Conservation (phyloP, 53 echinoderm and acorn worm genomes). For the Antedon mediterranea region DNA sequence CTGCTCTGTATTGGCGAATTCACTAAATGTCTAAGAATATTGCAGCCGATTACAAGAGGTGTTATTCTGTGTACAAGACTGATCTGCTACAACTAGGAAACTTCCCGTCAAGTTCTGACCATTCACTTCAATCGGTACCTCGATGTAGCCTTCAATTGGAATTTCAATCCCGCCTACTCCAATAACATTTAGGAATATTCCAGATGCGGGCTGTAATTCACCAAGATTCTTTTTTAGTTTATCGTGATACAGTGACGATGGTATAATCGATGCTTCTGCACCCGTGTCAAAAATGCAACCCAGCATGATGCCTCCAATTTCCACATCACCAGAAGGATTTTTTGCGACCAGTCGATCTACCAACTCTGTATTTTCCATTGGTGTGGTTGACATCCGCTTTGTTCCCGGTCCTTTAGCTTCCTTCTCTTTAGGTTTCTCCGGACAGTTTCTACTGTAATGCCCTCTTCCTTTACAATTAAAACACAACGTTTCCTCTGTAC, state of each 20-base stretch:
- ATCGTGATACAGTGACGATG: conserved; percentile 2
- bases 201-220: not conserved
- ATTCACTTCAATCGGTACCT: not conserved
- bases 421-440: too few species aligned
- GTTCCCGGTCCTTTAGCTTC: too few species aligned
- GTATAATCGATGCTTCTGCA: conserved; percentile 19
- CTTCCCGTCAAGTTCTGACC: conserved; percentile 17
- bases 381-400: too few species aligned
- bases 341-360: conserved; percentile 4
- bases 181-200: not conserved
- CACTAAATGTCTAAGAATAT: not conserved
- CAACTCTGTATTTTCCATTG: too few species aligned
- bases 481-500: conserved; percentile 4
- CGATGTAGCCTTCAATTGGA: conserved; percentile 11
- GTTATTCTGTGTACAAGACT: not conserved
- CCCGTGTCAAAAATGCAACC: conserved; percentile 15
- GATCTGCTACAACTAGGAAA: conserved; percentile 10
- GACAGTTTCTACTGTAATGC: not conserved
- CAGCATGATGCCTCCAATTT: not conserved
- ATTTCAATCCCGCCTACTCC: conserved; percentile 8
- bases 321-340: not conserved
- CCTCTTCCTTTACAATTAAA: not conserved
- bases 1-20: too few species aligned
- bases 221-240: not conserved
- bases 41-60: not conserved